phyloP scores from a whole-genome alignment of 2,113 vertebrate genomes.

The Oryzias melastigma region DNA sequence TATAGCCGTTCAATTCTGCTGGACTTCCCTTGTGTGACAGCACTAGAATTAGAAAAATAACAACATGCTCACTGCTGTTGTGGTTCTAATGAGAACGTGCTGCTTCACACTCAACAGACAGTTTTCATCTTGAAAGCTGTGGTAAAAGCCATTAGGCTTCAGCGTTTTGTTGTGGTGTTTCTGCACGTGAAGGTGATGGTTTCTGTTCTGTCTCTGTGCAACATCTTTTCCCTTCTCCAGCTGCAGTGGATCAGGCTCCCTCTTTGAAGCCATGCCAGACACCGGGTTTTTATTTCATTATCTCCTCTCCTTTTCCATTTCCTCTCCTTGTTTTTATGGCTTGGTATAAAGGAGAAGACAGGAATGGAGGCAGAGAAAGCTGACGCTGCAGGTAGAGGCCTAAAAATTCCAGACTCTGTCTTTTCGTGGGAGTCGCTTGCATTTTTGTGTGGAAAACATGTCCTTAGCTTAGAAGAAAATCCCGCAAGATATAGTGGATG shows the following conservation, averaged over 20 bases:
- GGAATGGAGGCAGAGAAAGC: conserved; percentile 37
- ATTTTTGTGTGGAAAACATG: conserved; percentile 14
- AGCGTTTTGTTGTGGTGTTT: conserved; percentile 14
- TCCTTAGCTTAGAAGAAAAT: conserved; percentile 20
- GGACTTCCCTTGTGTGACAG: no score
- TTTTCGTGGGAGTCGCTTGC: conserved; percentile 17
- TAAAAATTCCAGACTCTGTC: conserved; percentile 23
- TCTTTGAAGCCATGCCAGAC: conserved; percentile 70
- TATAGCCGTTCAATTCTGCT: no score
- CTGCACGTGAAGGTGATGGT: conserved; percentile 18
- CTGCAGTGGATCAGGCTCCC: conserved; percentile 44
- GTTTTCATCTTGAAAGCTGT: neutral
- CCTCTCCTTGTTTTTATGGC: conserved; percentile 55
- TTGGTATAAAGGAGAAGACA: conserved; percentile 51
- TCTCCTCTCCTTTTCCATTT: conserved; percentile 60
- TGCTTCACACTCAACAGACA: conserved; percentile 5
- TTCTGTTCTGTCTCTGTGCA: conserved; percentile 47
- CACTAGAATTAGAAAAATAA: no score
- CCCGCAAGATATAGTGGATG: neutral
- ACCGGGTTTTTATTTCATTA: conserved; percentile 71
- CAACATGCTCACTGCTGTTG: no score
- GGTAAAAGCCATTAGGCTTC: conserved; percentile 29
- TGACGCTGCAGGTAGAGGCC: conserved; percentile 61
- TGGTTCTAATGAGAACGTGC: neutral
- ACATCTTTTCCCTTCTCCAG: conserved; percentile 49